These are phyloP conservation scores for Anser cygnoides DNA, from an alignment of 2,113 vertebrate species.

Conservation along the genomic window DNA sequence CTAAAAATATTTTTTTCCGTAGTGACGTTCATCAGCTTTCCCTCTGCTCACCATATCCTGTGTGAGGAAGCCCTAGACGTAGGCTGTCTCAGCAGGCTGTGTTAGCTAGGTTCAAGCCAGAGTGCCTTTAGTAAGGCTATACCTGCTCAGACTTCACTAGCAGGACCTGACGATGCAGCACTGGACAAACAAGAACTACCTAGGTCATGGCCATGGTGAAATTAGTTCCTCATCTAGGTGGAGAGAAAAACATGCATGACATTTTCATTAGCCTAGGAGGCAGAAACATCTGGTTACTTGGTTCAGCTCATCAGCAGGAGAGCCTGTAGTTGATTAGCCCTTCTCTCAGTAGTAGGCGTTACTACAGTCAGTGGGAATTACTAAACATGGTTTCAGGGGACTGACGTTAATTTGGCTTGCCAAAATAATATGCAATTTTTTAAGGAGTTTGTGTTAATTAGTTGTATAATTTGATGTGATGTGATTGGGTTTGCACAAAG, in stretches of 20 bases:
- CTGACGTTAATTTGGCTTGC: constrained; percentile 63
- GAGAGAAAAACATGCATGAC: constrained; percentile 52
- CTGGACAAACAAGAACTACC: not conserved
- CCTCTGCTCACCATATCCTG: not conserved
- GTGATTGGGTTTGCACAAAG: constrained; percentile 63
- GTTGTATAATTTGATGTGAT: constrained; percentile 73
- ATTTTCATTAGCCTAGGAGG: constrained; percentile 62
- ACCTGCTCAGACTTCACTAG: not conserved
- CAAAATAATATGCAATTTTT: constrained; percentile 74
- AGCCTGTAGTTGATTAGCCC: constrained; percentile 53
- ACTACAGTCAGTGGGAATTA: constrained; percentile 56
- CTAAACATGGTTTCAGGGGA: constrained; percentile 57
- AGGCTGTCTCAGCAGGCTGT: not conserved
- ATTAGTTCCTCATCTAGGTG: constrained; percentile 51
- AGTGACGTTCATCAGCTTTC: not conserved
- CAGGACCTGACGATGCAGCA: not conserved
- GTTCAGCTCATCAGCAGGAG: constrained; percentile 60
- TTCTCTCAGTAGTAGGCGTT: constrained; percentile 61
- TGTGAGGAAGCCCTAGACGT: not conserved
- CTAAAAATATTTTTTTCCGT: not conserved
- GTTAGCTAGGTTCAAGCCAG: not conserved
- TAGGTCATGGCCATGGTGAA: constrained; percentile 21
- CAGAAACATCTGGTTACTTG: constrained; percentile 60
- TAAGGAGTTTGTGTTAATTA: constrained; percentile 71
- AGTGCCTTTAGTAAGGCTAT: not conserved